These are phyloP conservation scores for Listronotus bonariensis DNA, from an alignment of 1,140 invertebrate genomes.

Conservation along the genomic window DNA sequence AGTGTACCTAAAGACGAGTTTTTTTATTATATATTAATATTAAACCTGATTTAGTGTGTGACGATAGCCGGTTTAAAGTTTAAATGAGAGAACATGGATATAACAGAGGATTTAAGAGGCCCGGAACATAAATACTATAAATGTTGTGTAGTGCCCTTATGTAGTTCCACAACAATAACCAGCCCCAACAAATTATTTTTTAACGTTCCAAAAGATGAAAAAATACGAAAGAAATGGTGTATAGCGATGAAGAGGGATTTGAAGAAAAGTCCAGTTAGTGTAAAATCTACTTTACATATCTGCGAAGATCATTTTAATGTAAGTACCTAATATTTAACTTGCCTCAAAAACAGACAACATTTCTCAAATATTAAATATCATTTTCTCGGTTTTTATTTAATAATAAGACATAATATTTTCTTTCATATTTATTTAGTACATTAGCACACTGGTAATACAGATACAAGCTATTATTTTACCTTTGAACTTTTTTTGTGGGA, in stretches of 20 bases:
- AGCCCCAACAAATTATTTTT: not conserved
- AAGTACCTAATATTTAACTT: not conserved
- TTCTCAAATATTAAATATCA: not conserved
- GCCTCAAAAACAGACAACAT: not conserved
- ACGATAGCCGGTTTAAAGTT: too few relatives aligned
- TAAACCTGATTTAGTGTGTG: too few relatives aligned
- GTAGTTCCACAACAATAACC: too few relatives aligned
- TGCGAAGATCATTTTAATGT: not conserved
- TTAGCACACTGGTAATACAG: too few relatives aligned
- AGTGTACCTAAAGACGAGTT: too few relatives aligned
- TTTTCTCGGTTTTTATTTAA: too few relatives aligned
- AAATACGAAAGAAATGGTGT: not conserved
- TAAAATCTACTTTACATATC: not conserved
- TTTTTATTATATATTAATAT: too few relatives aligned
- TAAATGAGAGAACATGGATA: too few relatives aligned
- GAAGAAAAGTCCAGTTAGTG: not conserved
- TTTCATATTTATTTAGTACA: too few relatives aligned
- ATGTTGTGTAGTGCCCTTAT: not conserved
- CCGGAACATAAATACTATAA: slow-evolving; percentile 2
- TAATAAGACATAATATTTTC: too few relatives aligned
- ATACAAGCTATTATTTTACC: not conserved
- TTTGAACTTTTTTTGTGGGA: not conserved
- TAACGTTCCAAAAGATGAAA: not conserved
- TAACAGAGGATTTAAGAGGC: not conserved
- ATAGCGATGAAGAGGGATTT: not conserved